phyloP scores from a whole-genome alignment of 2,113 vertebrate genomes.

The Erpornis zantholeuca region DNA sequence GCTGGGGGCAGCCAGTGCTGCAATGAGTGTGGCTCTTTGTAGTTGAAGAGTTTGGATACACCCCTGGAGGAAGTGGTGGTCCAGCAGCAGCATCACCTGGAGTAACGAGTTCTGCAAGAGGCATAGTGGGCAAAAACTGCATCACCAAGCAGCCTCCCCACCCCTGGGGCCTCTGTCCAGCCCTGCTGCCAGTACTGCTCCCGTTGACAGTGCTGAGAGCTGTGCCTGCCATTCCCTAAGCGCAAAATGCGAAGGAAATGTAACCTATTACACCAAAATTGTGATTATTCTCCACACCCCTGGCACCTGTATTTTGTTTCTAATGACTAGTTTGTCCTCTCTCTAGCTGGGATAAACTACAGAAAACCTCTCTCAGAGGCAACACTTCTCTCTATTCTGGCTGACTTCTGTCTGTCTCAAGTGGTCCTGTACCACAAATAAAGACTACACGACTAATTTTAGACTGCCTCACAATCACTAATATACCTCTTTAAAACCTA shows the following conservation, averaged over 20 bases:
- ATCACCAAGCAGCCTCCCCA: neutral
- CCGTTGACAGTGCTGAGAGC: neutral
- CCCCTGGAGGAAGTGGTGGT: fast-evolving
- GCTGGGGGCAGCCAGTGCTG: neutral
- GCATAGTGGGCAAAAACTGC: neutral
- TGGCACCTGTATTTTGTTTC: conserved; percentile 44
- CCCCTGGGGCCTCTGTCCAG: neutral
- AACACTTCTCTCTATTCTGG: conserved; percentile 6
- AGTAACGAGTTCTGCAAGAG: neutral
- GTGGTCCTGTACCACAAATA: conserved; percentile 15
- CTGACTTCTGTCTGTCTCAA: conserved; percentile 17
- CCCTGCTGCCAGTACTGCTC: neutral
- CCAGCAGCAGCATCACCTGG: neutral
- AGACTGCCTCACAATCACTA: neutral
- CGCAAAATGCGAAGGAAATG: conserved; percentile 49
- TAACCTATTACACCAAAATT: conserved; percentile 52
- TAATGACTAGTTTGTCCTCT: conserved; percentile 63
- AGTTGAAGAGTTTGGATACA: fast-evolving
- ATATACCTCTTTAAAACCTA: neutral
- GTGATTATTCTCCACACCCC: conserved; percentile 64
- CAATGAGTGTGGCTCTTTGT: neutral
- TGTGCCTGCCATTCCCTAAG: conserved; percentile 11
- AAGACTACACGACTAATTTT: neutral
- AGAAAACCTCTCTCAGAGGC: neutral
- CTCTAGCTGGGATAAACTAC: conserved; percentile 63